Percentiles rank a stretch among this genome's conserved stretches.
These are phyloP conservation scores for Rhegmatorhina hoffmannsi DNA, from an alignment of 2,113 vertebrate species.

Conservation along the genomic window DNA sequence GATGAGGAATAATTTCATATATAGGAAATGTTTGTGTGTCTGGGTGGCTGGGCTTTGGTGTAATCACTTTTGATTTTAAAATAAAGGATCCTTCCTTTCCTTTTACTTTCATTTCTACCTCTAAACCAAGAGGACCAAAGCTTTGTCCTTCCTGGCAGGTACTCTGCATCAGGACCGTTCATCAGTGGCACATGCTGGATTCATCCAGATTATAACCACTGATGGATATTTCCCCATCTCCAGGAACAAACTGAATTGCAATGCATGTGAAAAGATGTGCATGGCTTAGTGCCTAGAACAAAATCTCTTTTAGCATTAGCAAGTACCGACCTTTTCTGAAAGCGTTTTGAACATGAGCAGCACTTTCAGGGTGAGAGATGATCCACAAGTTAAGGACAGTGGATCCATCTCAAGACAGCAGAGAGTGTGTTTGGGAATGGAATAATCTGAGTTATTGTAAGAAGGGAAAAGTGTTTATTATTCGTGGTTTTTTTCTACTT, in stretches of 20 bases:
- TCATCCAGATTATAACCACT: neutral
- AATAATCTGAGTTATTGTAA: slow-evolving; percentile 54
- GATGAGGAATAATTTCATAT: neutral
- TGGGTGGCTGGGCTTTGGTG: neutral
- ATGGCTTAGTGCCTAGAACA: neutral
- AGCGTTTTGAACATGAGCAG: slow-evolving; percentile 76
- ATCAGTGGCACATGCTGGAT: neutral
- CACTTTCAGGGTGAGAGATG: slow-evolving; percentile 76
- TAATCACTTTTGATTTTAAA: neutral
- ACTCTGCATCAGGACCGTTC: neutral
- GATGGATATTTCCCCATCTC: neutral
- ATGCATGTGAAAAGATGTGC: neutral
- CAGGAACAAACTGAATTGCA: neutral
- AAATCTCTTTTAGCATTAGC: neutral
- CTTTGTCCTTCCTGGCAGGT: neutral
- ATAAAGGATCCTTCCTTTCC: neutral
- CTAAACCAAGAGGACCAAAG: neutral
- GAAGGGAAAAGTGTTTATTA: neutral
- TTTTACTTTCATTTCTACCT: neutral
- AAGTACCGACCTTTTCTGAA: slow-evolving; percentile 72
- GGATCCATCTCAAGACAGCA: slow-evolving; percentile 73
- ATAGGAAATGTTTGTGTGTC: neutral
- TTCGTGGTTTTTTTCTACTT: neutral
- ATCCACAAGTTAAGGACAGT: slow-evolving; percentile 78
- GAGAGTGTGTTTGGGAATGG: neutral